Evolutionary conservation across 2,888 invertebrate genomes (phyloP).

Genomic region (Pachymerium ferrugineum): DNA sequence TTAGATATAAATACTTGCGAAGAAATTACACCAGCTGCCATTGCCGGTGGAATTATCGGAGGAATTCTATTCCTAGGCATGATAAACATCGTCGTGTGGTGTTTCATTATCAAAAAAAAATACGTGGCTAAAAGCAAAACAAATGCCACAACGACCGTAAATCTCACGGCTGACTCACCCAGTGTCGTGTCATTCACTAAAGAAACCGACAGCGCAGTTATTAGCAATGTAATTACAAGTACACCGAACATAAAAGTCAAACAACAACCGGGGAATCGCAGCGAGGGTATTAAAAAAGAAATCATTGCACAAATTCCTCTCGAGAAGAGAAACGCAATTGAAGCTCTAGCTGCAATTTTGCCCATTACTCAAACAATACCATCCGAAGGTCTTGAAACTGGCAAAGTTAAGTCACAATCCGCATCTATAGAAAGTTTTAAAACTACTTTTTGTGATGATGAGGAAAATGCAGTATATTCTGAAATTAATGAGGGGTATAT

Average conservation of each 20-base stretch:
- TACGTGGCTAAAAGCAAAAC: not conserved
- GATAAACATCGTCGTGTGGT: not conserved
- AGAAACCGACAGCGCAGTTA: not conserved
- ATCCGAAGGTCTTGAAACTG: not conserved
- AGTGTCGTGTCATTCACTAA: not conserved
- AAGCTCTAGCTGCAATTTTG: not conserved
- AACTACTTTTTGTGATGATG: not conserved
- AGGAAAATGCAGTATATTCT: not conserved
- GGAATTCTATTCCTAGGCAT: not conserved
- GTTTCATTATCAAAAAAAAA: not conserved
- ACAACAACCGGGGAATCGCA: not conserved
- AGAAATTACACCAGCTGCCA: not conserved
- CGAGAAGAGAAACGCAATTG: not conserved
- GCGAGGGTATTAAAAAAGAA: not conserved
- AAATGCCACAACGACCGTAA: not conserved
- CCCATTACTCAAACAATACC: not conserved
- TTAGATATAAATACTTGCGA: too few species aligned
- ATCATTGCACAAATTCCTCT: not conserved
- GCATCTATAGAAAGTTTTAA: not conserved
- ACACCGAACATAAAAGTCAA: not conserved
- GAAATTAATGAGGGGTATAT: not conserved
- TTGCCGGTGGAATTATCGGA: not conserved
- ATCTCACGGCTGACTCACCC: not conserved
- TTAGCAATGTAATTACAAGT: not conserved
- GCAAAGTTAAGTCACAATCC: not conserved